Percentiles rank a stretch among this genome's conserved stretches.
These are phyloP conservation scores for Meloidogyne exigua DNA, from an alignment of 1,140 invertebrate species.

Conservation along the genomic window DNA sequence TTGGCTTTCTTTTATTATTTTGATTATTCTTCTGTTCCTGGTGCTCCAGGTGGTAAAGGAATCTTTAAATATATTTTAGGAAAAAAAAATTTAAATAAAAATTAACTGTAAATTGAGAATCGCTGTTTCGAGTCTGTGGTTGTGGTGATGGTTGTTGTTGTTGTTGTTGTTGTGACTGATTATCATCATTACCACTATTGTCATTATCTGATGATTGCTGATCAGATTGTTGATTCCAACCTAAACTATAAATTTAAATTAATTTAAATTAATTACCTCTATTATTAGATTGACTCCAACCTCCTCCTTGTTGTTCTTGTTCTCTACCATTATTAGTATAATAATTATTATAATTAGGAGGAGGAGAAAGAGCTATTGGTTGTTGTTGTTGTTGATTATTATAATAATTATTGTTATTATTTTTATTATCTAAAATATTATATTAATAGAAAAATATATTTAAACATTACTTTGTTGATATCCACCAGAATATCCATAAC, in stretches of 20 bases:
- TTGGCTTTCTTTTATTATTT: neutral
- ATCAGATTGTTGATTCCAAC: neutral
- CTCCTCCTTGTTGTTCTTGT: neutral
- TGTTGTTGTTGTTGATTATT: too few relatives aligned
- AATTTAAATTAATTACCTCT: too few relatives aligned
- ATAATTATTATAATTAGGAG: neutral
- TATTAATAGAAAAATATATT: neutral
- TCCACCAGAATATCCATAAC: neutral
- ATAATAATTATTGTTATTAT: too few relatives aligned
- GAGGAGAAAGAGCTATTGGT: neutral
- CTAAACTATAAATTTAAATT: neutral
- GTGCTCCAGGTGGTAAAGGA: neutral
- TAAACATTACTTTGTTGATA: neutral
- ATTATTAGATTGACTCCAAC: neutral
- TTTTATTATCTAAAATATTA: neutral
- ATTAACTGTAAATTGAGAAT: neutral
- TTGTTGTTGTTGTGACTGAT: constrained; percentile 3
- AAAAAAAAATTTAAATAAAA: neutral
- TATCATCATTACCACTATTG: neutral
- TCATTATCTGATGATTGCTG: neutral
- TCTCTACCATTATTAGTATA: neutral
- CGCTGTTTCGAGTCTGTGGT: neutral
- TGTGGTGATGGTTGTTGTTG: neutral
- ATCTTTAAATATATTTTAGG: neutral
- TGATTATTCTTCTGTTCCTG: neutral